Percentiles rank a stretch among this genome's conserved stretches.
Evolutionary conservation across 2,888 invertebrate genomes (phyloP).

Genomic region (Heliconius charithonia): DNA sequence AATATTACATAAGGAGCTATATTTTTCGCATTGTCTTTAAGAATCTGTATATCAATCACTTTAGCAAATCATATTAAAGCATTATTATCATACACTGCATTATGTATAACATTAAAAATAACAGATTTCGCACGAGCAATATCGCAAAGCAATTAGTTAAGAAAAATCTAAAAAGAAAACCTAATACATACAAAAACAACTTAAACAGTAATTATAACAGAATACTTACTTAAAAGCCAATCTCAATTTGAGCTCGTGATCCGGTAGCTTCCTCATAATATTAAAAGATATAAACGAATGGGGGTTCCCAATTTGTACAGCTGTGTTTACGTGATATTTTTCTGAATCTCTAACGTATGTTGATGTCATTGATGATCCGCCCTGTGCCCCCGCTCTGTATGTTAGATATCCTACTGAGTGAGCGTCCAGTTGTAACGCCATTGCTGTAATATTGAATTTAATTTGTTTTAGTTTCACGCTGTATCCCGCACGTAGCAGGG

Average conservation of each 20-base stretch:
- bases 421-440: conserved; percentile 93
- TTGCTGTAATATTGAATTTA: conserved; percentile 78
- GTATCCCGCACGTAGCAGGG: background rate
- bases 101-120: background rate
- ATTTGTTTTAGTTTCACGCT: background rate
- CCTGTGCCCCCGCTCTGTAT: conserved; percentile 87
- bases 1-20: too few relatives aligned
- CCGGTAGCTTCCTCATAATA: conserved; percentile 91
- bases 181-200: background rate
- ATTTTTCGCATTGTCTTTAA: background rate
- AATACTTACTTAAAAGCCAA: conserved; percentile 89
- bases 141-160: too few relatives aligned
- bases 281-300: conserved; percentile 90
- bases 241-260: conserved; percentile 90
- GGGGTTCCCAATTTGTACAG: conserved; percentile 92
- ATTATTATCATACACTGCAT: background rate
- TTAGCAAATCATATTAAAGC: background rate
- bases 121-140: too few relatives aligned
- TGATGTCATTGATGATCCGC: conserved; percentile 90
- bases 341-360: conserved; percentile 91
- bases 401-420: conserved; percentile 95
- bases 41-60: background rate
- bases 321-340: conserved; percentile 86
- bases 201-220: background rate
- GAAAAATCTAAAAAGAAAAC: background rate